Conservation (phyloP, 2,113 vertebrate genomes). For the Okapia johnstoni region DNA sequence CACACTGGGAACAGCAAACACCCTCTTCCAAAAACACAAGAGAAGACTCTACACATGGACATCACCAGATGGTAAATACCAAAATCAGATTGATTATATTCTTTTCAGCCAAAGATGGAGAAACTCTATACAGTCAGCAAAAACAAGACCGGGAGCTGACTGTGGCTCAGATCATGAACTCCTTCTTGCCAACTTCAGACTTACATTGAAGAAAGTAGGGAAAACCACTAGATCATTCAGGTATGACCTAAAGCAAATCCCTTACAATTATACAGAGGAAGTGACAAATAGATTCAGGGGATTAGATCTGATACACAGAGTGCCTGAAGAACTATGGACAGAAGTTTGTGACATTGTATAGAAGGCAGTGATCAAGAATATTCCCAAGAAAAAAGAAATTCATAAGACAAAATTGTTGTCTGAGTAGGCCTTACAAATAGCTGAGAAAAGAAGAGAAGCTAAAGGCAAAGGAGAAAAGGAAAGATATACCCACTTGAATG, state of each 20-base stretch:
- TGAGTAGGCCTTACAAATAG: too few relatives aligned
- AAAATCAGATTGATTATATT: not conserved
- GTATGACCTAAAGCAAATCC: not conserved
- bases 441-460: too few relatives aligned
- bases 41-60: not conserved
- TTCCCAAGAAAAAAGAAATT: too few relatives aligned
- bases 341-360: not conserved
- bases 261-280: not conserved
- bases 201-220: not conserved
- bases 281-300: not conserved
- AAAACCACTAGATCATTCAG: not conserved
- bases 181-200: not conserved
- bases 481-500: too few relatives aligned
- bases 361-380: not conserved
- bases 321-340: not conserved
- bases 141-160: not conserved
- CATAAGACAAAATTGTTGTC: too few relatives aligned
- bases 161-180: not conserved
- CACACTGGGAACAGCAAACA: not conserved
- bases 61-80: not conserved
- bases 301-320: not conserved
- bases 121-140: not conserved
- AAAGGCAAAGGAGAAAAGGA: too few relatives aligned
- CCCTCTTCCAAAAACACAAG: not conserved
- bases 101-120: not conserved